Conservation (phyloP, 1,140 invertebrate species). For the Nautilus pompilius region DNA sequence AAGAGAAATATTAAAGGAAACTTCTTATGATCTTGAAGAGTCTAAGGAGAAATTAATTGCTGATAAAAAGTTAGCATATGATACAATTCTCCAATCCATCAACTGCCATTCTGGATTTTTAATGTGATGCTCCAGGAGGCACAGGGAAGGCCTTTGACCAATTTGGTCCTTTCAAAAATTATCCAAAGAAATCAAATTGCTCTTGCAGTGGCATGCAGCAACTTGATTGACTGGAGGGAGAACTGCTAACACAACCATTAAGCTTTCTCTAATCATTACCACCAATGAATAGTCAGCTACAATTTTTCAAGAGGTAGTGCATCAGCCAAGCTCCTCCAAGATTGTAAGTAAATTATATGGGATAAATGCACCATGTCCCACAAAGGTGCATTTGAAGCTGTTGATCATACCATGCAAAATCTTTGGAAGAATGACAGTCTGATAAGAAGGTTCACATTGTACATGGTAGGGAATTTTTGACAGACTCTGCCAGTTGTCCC, state of each 20-base stretch:
- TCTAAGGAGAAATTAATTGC: not conserved
- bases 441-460: not conserved
- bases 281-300: not conserved
- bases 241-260: not conserved
- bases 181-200: not conserved
- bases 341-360: slow-evolving; percentile 6
- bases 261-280: not conserved
- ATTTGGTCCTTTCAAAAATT: not conserved
- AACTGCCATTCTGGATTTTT: not conserved
- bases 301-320: not conserved
- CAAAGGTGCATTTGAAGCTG: not conserved
- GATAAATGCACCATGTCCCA: slow-evolving; percentile 8
- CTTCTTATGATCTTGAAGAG: not conserved
- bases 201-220: not conserved
- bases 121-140: not conserved
- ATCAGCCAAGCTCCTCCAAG: not conserved
- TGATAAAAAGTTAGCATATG: not conserved
- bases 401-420: not conserved
- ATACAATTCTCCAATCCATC: not conserved
- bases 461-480: not conserved
- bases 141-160: not conserved
- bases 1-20: not conserved
- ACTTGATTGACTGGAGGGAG: not conserved
- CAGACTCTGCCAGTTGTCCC: not conserved
- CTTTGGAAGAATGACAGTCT: not conserved